Base-by-base conservation (phyloP, 1,140 invertebrate genomes). In the Drosophila baimaii region DNA sequence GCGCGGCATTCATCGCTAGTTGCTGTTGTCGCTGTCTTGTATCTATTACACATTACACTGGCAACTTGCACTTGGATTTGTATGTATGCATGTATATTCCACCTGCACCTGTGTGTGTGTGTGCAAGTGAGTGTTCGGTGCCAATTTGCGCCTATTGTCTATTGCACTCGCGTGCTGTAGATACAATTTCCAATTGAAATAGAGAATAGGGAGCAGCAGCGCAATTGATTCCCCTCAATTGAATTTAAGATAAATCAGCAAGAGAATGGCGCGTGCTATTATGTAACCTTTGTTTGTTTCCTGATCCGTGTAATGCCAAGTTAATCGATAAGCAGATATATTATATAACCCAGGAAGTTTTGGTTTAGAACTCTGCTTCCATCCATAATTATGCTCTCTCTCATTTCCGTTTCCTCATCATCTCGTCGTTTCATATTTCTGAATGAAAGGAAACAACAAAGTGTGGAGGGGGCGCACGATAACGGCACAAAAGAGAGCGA, bases 181-280 rank as follows among this genome's bases (percentile, higher is more conserved):
- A 79, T 77, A 79, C 78, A 56, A 83, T 79, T 88, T 79, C 62
- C 71, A 82, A 82, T 88, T 86, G 79, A 78, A 78, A 85, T 63
- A 66, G 69, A 63, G 74, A 57, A 61, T 31, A 29, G 54, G 33
- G 41, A 21, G 33, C 69, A 49, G 44, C 43, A 44, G 49, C 43
- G 57, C 55, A 71, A 70, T 78, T 78, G 56, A 82, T 68, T 75
- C 47, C 55, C 46, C 41, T 35, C 46, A 73, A 81, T 81, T 77
- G 54, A 66, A 82, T 81, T 69, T 43, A 35, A 54, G 51, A 54
- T 68, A 57, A 74, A 19, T 44, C 29, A 54, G 27, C 23, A 41
- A 47, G 56, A 37, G 51, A 56, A 51, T 17, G 12, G 61, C 69
- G 62, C 55, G 19, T 54, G 19, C 15, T 35, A 23, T 85, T 85